These are phyloP conservation scores for Drosophila nr. fundita DNA, from an alignment of 2,888 invertebrate genomes.

Conservation along the genomic window DNA sequence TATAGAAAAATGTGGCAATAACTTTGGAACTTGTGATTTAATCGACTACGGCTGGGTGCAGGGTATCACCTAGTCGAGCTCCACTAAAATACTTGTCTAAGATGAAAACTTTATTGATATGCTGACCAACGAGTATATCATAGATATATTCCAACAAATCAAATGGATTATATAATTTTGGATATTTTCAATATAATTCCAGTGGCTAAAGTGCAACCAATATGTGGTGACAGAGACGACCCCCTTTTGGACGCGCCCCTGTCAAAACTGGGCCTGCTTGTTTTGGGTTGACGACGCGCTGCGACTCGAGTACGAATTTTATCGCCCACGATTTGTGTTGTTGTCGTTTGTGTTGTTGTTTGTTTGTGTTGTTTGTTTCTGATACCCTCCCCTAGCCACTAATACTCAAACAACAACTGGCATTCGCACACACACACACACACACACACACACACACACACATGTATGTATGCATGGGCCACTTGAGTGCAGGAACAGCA, in stretches of 20 bases:
- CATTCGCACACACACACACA: conserved; percentile 43
- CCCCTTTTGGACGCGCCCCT: conserved; percentile 13
- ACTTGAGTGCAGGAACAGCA: conserved; percentile 41
- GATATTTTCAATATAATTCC: not conserved
- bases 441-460: no score
- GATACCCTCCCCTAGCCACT: conserved; percentile 60
- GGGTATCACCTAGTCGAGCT: not conserved
- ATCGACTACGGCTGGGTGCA: not conserved
- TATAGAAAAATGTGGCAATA: no score
- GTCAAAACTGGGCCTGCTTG: conserved; percentile 19
- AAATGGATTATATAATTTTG: no score
- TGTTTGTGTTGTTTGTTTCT: conserved; percentile 65
- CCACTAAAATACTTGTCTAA: not conserved
- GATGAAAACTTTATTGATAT: not conserved
- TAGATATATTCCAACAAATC: not conserved
- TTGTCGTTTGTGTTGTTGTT: conserved; percentile 28
- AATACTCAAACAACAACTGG: conserved; percentile 28
- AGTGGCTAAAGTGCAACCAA: not conserved
- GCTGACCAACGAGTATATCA: not conserved
- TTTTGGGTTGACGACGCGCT: conserved; percentile 40
- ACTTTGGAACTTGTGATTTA: no score
- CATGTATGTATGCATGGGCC: conserved; percentile 30
- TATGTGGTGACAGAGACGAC: not conserved
- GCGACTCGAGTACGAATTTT: conserved; percentile 64
- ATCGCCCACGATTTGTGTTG: conserved; percentile 72